These are phyloP conservation scores for Aviceda subcristata DNA, from an alignment of 2,113 vertebrate genomes.

Conservation along the genomic window DNA sequence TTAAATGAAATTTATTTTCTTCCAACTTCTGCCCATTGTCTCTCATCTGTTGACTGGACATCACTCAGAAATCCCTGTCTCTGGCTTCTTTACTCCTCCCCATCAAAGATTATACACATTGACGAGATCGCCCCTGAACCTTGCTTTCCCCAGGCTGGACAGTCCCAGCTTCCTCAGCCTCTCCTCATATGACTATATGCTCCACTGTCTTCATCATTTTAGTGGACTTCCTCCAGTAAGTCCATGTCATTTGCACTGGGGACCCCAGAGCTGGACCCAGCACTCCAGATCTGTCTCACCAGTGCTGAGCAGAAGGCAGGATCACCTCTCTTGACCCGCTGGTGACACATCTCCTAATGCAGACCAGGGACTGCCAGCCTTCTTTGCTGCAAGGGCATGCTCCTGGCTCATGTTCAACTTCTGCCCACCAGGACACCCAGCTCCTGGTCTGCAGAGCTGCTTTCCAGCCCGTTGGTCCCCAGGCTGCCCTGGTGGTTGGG, in stretches of 20 bases:
- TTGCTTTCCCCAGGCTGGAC: not conserved
- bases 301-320: not conserved
- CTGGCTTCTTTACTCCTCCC: not conserved
- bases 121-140: not conserved
- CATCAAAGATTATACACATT: not conserved
- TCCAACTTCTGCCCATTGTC: not conserved
- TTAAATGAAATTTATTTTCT: not conserved
- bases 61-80: not conserved
- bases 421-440: not conserved
- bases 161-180: not conserved
- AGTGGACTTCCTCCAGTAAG: not conserved
- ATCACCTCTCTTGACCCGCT: fast-evolving
- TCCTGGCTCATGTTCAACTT: fast-evolving
- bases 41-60: not conserved
- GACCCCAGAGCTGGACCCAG: not conserved
- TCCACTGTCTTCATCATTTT: not conserved
- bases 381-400: fast-evolving
- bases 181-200: not conserved
- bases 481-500: not conserved
- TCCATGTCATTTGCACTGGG: not conserved
- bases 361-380: not conserved
- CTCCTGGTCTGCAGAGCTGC: not conserved
- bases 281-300: not conserved
- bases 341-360: not conserved
- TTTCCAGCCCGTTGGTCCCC: not conserved